Percentiles rank a stretch among this genome's conserved stretches.
Conservation (phyloP, 2,888 invertebrate genomes). For the Acleris laterana region DNA sequence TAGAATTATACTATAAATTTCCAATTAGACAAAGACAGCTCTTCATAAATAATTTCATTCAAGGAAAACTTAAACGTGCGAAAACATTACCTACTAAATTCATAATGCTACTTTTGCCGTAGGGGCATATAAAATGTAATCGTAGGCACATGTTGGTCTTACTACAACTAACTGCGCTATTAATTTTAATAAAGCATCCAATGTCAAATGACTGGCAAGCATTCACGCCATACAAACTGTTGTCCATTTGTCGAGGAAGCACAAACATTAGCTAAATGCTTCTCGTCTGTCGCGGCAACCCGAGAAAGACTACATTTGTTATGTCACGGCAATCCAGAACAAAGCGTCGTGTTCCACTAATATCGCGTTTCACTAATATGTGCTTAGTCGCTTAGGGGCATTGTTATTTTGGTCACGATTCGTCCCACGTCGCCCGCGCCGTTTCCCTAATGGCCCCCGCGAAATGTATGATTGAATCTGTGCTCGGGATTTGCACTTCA, state of each 20-base stretch:
- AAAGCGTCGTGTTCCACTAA: constrained; percentile 50
- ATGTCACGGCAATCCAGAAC: constrained; percentile 54
- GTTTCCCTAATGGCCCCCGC: constrained; percentile 54
- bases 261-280: constrained; percentile 48
- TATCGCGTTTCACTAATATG: constrained; percentile 49
- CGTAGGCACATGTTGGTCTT: background rate
- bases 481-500: constrained; percentile 41
- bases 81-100: too few relatives aligned
- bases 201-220: constrained; percentile 18
- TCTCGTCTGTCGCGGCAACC: constrained; percentile 38
- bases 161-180: background rate
- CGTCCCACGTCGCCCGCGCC: constrained; percentile 50
- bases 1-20: too few relatives aligned
- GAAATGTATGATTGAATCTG: constrained; percentile 53
- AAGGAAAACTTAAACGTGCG: too few relatives aligned
- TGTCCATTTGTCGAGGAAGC: constrained; percentile 46
- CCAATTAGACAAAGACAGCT: too few relatives aligned
- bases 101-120: too few relatives aligned
- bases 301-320: constrained; percentile 48
- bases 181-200: constrained; percentile 19
- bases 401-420: constrained; percentile 58
- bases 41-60: too few relatives aligned
- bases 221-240: constrained; percentile 37
- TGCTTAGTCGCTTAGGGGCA: constrained; percentile 47
- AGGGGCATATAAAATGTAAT: background rate